Evolutionary conservation across 2,797 vertebrate genomes (phyloP).

Genomic region (Rhynchonycteris naso): DNA sequence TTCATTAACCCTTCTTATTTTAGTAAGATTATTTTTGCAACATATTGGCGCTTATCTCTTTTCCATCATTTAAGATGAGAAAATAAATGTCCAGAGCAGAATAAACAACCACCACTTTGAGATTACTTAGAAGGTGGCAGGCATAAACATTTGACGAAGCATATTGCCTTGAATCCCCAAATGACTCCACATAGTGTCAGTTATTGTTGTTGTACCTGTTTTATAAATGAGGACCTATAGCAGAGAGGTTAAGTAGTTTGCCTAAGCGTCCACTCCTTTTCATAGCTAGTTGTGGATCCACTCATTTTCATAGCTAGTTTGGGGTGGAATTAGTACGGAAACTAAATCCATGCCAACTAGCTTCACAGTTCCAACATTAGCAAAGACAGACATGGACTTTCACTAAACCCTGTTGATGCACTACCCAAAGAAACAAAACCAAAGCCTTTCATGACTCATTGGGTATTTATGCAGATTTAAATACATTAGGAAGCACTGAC

Average conservation of each 20-base stretch:
- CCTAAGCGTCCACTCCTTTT: neutral
- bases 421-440: neutral
- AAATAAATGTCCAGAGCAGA: constrained; percentile 10
- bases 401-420: neutral
- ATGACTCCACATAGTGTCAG: neutral
- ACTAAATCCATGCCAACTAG: neutral
- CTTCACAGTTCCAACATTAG: neutral
- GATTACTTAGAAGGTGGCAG: neutral
- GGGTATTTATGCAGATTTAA: neutral
- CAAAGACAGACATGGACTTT: neutral
- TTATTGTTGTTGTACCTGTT: neutral
- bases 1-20: constrained; percentile 24
- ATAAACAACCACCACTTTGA: neutral
- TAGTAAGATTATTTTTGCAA: neutral
- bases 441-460: neutral
- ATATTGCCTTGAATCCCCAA: neutral
- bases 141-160: neutral
- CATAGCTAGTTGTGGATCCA: neutral
- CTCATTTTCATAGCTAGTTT: neutral
- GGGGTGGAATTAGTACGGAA: neutral
- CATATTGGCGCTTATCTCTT: neutral
- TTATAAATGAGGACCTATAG: neutral
- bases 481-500: neutral
- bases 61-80: neutral
- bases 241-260: neutral